phyloP scores from a whole-genome alignment of 2,888 invertebrate genomes.

The Troglohyphantes excavatus region DNA sequence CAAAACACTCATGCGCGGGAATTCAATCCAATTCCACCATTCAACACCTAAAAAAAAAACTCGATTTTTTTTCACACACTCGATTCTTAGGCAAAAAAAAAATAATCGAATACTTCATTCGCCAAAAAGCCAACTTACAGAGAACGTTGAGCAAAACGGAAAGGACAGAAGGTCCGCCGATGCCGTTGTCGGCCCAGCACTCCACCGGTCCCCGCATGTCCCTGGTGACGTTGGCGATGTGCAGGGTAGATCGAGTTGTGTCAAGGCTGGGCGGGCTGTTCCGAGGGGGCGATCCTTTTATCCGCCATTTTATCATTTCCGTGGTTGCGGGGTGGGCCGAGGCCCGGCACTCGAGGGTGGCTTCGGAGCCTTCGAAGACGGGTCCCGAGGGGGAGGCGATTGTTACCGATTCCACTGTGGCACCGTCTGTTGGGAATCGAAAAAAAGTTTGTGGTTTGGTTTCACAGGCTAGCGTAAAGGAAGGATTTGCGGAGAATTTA shows the following conservation, averaged over 20 bases:
- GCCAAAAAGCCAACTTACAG: conserved; percentile 57
- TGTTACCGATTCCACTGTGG: conserved; percentile 62
- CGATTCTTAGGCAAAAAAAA: too few relatives aligned
- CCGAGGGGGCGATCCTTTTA: conserved; percentile 83
- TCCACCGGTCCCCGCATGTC: conserved; percentile 74
- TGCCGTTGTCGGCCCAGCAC: conserved; percentile 79
- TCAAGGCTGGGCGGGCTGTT: conserved; percentile 81
- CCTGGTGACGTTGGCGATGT: conserved; percentile 64
- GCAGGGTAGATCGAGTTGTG: conserved; percentile 66
- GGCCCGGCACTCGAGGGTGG: conserved; percentile 91
- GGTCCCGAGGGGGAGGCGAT: conserved; percentile 71
- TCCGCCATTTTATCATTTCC: conserved; percentile 91
- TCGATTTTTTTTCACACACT: too few relatives aligned
- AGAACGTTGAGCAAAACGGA: conserved; percentile 64
- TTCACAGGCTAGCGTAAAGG: too few relatives aligned
- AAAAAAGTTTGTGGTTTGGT: neutral
- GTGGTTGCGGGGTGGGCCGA: conserved; percentile 92
- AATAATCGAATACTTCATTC: too few relatives aligned
- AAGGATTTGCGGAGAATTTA: too few relatives aligned
- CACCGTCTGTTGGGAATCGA: conserved; percentile 44
- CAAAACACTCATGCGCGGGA: neutral
- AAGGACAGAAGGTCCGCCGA: conserved; percentile 70
- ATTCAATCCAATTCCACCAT: neutral
- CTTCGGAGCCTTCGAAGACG: conserved; percentile 87
- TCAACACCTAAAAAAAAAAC: neutral